Base-by-base conservation (phyloP, 2,888 invertebrate species). In the Mechanitis mazaeus region DNA sequence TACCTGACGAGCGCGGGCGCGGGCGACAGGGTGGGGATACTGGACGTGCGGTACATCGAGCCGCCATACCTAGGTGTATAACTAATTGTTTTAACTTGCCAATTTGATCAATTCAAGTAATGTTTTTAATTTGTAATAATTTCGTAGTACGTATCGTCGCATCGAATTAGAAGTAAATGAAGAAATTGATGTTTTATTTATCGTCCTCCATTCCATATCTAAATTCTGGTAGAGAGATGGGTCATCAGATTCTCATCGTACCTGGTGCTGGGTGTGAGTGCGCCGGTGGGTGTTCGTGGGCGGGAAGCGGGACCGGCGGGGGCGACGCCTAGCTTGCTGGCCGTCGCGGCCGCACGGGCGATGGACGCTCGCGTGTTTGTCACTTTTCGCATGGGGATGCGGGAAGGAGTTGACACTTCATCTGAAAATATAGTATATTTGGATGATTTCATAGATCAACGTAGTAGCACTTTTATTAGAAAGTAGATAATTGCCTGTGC, bases 21-120 rank as follows among this genome's bases (percentile, higher is more conserved):
- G 87, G 93, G 92, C 78, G 94, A 92, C 91, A 96, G 93, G 91
- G 95, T 94, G 85, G 96, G 96, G 92, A 96, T 96, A 92, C 96
- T 96, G 88, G 95, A 96, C 80, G 96, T 95, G 93, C 96, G 94
- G 92, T 94, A 94, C 92, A 96, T 95, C 91, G 94, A 94, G 87
- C 94, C 92, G 81, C 90, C 91, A 84, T 90, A 91, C 90, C 90
- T 91, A 85, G 80, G 81, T 83, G 74, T 81, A 77, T 78, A 42
- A 50, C 50, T 31, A 2, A 31, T 31, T 50, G 7, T 2, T 50
- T 50, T 31, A 50, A 7, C 31, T 50, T 50, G 31, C 81, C 74
- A 81, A 73, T 77, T 60, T 67, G 75, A 80, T 76, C 74, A 75
- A 66, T 78, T 81, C 76, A 75, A 75, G 71, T 76, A 59, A 53